A percentile compares a stretch with the other conserved stretches of the same genome.
Evolutionary conservation across 2,797 vertebrate species (phyloP).

Genomic region (Botia almorhae): DNA sequence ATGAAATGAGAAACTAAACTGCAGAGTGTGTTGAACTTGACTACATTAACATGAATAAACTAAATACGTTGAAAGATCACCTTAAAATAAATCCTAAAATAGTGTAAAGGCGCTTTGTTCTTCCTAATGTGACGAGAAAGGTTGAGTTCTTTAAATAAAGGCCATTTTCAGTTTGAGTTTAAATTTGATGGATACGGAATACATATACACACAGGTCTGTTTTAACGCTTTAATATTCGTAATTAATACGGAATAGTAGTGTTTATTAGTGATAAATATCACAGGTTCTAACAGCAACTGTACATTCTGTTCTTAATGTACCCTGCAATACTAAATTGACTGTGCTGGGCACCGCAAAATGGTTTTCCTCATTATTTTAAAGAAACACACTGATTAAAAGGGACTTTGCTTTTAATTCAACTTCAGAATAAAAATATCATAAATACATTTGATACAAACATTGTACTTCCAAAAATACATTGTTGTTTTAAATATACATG

Average conservation of each 20-base stretch:
- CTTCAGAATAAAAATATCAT: constrained; percentile 47
- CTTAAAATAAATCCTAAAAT: not conserved
- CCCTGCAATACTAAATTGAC: no score
- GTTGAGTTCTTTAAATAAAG: constrained; percentile 29
- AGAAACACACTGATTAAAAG: constrained; percentile 5
- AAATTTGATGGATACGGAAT: not conserved
- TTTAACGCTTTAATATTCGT: not conserved
- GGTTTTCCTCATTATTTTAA: not conserved
- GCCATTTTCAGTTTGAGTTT: constrained; percentile 13
- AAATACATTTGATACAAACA: constrained; percentile 43
- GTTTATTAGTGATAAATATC: not conserved
- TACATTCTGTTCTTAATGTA: no score
- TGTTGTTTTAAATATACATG: constrained; percentile 41
- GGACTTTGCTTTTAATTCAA: constrained; percentile 44
- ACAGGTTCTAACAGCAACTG: no score
- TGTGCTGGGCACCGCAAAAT: no score
- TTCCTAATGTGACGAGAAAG: constrained; percentile 1
- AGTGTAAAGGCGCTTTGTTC: no score
- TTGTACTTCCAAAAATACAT: constrained; percentile 43
- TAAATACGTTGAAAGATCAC: constrained; percentile 11
- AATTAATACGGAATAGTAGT: not conserved
- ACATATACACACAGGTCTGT: not conserved
- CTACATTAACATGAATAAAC: constrained; percentile 14
- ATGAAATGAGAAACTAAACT: not conserved
- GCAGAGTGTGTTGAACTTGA: constrained; percentile 2